These are phyloP conservation scores for Philotrypesis tridentata DNA, from an alignment of 1,140 invertebrate genomes.

Conservation along the genomic window DNA sequence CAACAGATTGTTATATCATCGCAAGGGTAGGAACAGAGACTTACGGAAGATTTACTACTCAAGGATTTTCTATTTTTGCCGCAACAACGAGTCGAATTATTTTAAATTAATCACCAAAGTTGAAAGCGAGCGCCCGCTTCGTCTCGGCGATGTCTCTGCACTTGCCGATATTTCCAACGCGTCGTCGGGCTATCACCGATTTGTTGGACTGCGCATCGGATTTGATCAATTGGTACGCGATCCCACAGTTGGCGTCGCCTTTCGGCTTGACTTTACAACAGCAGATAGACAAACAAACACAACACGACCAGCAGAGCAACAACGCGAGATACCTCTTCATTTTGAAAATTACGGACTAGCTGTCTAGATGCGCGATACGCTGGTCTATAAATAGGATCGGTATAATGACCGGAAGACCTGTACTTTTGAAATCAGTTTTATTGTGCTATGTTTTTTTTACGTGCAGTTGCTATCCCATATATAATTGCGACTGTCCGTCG, in stretches of 20 bases:
- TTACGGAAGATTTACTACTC: background rate
- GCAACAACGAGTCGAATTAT: background rate
- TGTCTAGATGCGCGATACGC: background rate
- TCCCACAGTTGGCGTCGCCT: background rate
- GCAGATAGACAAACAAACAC: background rate
- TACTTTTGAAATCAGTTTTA: background rate
- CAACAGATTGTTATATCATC: background rate
- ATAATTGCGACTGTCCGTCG: background rate
- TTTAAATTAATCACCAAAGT: slow-evolving; percentile 68
- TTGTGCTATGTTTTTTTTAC: background rate
- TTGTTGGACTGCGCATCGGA: slow-evolving; percentile 61
- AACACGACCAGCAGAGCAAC: background rate
- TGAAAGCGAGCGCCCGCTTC: slow-evolving; percentile 78
- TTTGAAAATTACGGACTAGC: background rate
- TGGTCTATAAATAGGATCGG: background rate
- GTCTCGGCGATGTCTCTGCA: slow-evolving; percentile 75
- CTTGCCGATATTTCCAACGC: slow-evolving; percentile 63
- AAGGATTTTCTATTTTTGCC: background rate
- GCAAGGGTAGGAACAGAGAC: background rate
- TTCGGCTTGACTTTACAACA: slow-evolving; percentile 1
- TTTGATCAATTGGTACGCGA: slow-evolving; percentile 47
- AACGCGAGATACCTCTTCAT: background rate
- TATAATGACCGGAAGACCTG: background rate
- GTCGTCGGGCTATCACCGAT: slow-evolving; percentile 58
- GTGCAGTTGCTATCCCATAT: background rate